Evolutionary conservation across 1,140 invertebrate genomes (phyloP), one percentile per base, ranked within the genome.

Genomic region (Anastrepha obliqua): DNA sequence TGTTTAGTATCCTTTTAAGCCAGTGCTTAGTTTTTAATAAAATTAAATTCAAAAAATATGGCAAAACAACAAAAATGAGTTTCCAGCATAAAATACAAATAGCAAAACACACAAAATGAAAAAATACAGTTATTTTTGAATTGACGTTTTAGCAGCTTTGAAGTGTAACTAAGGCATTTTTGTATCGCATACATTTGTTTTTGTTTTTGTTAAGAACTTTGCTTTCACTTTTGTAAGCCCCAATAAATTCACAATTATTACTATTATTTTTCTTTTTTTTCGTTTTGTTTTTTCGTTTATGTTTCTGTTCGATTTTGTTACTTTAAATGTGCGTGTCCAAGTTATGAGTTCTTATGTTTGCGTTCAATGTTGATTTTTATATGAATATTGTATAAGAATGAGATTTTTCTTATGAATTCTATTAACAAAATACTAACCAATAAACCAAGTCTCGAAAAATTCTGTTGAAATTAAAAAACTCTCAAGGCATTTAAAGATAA

Each of bases 381-480:
- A 5, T 7, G 60, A 62, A n/a, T 62, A 62, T 17, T 62, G 11
- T 17, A 62, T n/a, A 62, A 62, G 60, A n/a, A 67, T 39, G 64
- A 67, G 64, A 15, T 67, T 29, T 20, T 15, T 67, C 13, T 17
- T 13, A 62, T 4, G 9, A 62, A 62, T 5, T 15, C 13, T 62
- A 81, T 58, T 81, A 81, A 81, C 74, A n/a, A 17, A 58, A n/a
- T 81, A 81, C 74, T 81, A 81, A 81, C 74, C 47, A 81, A 51
- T 81, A n/a, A 81, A 55, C 20, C 55, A 55, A 55, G 47, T 55
- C 9, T 55, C 29, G 74, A 81, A 3, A 51, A 17, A 62, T 62
- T 17, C n/a, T 62, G n/a, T 4, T 13, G 9, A 0, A 17, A 55
- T 55, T 55, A 9, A 7, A 4, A 62, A 62, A 13, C 15, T 8